Evolutionary conservation across 2,113 vertebrate species (phyloP), one percentile per base, ranked within the genome.

Genomic region (Monopterus albus): DNA sequence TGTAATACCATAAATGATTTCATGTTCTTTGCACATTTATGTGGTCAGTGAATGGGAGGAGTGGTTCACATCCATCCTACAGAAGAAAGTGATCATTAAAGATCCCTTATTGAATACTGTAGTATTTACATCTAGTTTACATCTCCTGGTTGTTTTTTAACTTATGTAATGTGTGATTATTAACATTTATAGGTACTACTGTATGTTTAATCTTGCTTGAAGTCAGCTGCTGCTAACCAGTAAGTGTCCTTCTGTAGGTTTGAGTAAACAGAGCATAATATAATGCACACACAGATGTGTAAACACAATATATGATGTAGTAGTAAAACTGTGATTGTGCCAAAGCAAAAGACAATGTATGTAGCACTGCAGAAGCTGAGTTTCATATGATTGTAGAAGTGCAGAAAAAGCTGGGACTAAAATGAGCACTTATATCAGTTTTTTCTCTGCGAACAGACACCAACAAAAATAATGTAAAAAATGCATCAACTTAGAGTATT

Each of bases 201-300:
- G 11, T 47, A 8, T 11, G 8, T 26, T 21, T 15, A 25, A 39
- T n/a, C 15, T 69, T 36, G 17, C 7, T 69, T 65, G 21, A 46
- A 69, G 52, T 76, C 33, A 67, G 40, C 20, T 52, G 47, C 18
- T 52, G 21, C 20, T 21, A 38, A 53, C 2, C 50, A 52, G 60
- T n/a, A 50, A 5, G n/a, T 56, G 72, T 69, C 39, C 11, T 29
- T 53, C 25, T 35, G 43, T 65, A 21, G 26, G 29, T 63, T 64
- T 67, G 55, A 42, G 55, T 72, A 68, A 86, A 83, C 69, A 63
- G 40, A 64, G 43, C 42, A 75, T 55, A 40, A 58, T 35, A 62
- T 73, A 77, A 79, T 68, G 64, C 72, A 79, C 74, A 68, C 68
- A 29, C 38, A 58, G 26, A 83, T 85, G 78, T 85, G 79, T 66